Evolutionary conservation across 2,797 vertebrate species (phyloP).

Genomic region (Melopsittacus undulatus): DNA sequence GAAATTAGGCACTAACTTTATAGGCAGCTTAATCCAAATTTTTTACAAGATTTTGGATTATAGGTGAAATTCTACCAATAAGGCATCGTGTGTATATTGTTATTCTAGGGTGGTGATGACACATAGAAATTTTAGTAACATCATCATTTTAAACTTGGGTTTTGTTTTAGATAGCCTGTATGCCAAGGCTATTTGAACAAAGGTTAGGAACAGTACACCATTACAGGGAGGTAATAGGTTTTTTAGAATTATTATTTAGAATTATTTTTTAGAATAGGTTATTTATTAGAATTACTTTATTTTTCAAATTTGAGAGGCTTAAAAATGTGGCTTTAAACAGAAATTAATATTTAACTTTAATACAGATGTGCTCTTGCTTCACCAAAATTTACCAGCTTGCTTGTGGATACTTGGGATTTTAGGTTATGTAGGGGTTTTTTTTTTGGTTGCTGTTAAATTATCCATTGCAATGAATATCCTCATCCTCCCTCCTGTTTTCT

Average conservation of each 20-base stretch:
- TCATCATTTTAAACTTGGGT: neutral
- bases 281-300: neutral
- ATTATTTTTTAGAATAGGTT: too few relatives aligned
- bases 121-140: neutral
- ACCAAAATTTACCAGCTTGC: neutral
- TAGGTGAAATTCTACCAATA: neutral
- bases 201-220: neutral
- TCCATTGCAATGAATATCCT: neutral
- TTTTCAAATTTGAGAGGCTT: neutral
- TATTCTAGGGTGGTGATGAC: neutral
- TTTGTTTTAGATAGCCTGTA: neutral
- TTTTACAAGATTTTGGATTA: neutral
- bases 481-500: neutral
- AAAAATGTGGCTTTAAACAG: neutral
- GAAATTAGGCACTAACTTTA: neutral
- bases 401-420: neutral
- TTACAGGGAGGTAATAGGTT: neutral
- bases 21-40: neutral
- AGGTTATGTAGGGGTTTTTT: neutral
- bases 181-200: neutral
- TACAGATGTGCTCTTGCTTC: neutral
- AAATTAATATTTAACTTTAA: neutral
- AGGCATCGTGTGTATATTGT: neutral
- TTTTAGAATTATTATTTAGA: neutral
- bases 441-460: neutral